A percentile compares a stretch with the other conserved stretches of the same genome.
Conservation (phyloP, 2,888 invertebrate species). For the Aporophyla lueneburgensis region DNA sequence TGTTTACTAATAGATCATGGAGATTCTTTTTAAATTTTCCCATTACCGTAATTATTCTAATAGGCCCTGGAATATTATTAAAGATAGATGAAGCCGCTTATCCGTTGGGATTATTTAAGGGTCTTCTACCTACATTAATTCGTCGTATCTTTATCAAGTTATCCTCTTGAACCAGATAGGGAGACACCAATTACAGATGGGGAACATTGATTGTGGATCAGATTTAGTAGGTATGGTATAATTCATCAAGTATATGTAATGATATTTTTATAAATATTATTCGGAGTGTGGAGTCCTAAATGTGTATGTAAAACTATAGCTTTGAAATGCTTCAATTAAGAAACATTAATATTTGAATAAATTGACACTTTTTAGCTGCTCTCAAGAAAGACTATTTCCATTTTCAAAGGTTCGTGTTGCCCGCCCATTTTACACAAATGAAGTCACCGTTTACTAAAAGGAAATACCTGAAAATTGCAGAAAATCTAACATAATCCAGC, state of each 20-base stretch:
- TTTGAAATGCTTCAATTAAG: neutral
- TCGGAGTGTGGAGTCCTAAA: neutral
- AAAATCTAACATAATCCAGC: neutral
- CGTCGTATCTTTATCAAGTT: neutral
- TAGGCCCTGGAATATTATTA: no score
- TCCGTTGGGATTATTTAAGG: neutral
- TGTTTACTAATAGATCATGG: no score
- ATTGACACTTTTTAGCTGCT: neutral
- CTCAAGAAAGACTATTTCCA: neutral
- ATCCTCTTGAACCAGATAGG: conserved; percentile 14
- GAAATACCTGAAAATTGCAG: conserved; percentile 5
- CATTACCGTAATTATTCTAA: no score
- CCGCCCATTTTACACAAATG: neutral
- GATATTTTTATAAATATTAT: neutral
- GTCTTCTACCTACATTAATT: conserved; percentile 1
- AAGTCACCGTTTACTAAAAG: neutral
- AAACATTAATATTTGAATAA: neutral
- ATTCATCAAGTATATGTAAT: neutral
- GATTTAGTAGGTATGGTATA: neutral
- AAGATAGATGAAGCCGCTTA: no score
- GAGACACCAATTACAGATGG: conserved; percentile 1
- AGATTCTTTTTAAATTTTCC: no score
- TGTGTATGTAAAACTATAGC: neutral
- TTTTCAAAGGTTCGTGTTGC: neutral
- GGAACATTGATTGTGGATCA: neutral